Conservation (phyloP, 2,888 invertebrate genomes). For the Fragum fragum region DNA sequence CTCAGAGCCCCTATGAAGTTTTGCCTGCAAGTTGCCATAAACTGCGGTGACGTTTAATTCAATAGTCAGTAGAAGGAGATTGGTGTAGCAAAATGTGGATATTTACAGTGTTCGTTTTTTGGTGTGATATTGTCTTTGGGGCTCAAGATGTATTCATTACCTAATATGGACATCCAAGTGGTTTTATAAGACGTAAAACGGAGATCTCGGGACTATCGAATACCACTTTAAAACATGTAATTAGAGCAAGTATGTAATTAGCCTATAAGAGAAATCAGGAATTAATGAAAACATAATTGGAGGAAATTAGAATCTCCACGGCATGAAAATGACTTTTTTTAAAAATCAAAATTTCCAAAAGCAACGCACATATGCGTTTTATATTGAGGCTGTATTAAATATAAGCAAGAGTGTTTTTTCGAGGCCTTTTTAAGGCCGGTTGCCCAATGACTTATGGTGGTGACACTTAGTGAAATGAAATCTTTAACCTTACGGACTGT, state of each 20-base stretch:
- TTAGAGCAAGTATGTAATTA: background rate
- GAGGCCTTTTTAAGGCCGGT: too few species aligned
- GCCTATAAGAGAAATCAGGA: background rate
- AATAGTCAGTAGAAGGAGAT: background rate
- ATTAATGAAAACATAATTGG: background rate
- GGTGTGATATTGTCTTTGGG: background rate
- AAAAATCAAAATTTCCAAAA: too few species aligned
- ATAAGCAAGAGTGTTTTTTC: too few species aligned
- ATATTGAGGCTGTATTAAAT: too few species aligned
- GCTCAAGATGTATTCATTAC: background rate
- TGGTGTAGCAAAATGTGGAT: background rate
- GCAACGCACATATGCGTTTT: too few species aligned
- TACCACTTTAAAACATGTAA: background rate
- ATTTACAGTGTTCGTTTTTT: background rate
- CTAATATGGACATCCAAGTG: background rate
- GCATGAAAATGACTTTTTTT: too few species aligned
- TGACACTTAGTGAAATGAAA: constrained; percentile 8
- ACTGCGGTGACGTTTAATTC: background rate
- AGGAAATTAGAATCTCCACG: background rate
- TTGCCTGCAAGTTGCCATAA: background rate
- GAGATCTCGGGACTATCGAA: background rate
- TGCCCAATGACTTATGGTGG: constrained; percentile 5
- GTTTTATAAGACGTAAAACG: background rate
- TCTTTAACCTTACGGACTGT: background rate
- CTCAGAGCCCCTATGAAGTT: background rate